These are phyloP conservation scores for Climacteris rufus DNA, from an alignment of 2,113 vertebrate genomes.

Conservation along the genomic window DNA sequence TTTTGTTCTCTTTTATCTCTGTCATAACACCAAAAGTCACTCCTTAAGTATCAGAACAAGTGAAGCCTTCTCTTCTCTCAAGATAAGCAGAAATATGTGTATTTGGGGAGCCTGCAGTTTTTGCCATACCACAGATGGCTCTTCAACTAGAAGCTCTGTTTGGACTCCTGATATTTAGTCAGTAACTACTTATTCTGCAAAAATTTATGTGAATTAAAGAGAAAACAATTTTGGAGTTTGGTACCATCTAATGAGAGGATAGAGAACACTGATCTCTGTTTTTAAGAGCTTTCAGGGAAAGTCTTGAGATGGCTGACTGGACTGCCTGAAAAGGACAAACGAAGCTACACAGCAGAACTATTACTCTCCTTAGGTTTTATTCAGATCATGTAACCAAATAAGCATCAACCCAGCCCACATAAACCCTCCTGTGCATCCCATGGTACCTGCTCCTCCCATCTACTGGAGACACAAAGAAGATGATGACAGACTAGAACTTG, in stretches of 20 bases:
- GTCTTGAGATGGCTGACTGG: background rate
- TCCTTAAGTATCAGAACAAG: background rate
- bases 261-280: background rate
- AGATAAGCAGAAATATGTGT: background rate
- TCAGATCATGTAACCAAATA: background rate
- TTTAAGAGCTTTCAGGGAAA: background rate
- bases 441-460: background rate
- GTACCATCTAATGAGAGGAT: background rate
- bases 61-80: background rate
- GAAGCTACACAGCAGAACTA: background rate
- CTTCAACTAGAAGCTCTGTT: background rate
- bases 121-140: background rate
- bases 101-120: background rate
- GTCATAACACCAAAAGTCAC: background rate
- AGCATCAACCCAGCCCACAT: background rate
- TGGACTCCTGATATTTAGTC: background rate
- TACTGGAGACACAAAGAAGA: background rate
- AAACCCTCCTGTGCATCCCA: rapidly evolving
- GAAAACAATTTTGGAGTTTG: background rate
- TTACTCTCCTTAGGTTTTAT: background rate
- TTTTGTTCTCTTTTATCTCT: slow-evolving; percentile 2
- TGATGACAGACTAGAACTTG: background rate
- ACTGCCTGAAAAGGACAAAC: background rate
- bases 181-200: background rate
- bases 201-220: background rate